Conservation (phyloP, 1,140 invertebrate species). For the Prorops nasuta region DNA sequence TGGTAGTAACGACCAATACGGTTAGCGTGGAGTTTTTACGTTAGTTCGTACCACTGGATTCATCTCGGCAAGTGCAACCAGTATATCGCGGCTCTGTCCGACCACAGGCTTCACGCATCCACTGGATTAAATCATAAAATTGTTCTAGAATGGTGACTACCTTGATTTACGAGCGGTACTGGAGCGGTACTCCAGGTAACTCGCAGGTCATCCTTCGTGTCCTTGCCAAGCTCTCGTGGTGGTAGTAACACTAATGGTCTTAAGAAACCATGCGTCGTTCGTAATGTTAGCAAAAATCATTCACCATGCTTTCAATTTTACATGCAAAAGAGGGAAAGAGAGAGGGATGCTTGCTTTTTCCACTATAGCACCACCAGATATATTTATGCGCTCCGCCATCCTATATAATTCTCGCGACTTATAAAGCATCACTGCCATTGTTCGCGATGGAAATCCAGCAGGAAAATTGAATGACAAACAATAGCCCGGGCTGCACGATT, state of each 20-base stretch:
- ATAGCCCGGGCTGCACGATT: slow-evolving; percentile 31
- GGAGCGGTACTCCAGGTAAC: slow-evolving; percentile 1
- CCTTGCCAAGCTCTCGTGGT: no score
- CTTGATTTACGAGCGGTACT: slow-evolving; percentile 35
- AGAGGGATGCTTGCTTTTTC: slow-evolving; percentile 18
- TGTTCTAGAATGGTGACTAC: slow-evolving; percentile 31
- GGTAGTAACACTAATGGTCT: no score
- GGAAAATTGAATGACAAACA: slow-evolving; percentile 41
- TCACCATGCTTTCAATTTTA: no score
- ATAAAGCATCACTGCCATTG: slow-evolving; percentile 25
- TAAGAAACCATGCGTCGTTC: no score
- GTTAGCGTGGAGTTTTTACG: no score
- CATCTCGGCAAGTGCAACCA: slow-evolving; percentile 27
- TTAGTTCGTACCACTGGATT: no score
- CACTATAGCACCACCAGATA: slow-evolving; percentile 33
- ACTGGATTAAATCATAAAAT: slow-evolving; percentile 45
- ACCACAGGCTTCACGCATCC: slow-evolving; percentile 32
- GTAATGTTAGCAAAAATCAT: no score
- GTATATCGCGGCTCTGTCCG: slow-evolving; percentile 12
- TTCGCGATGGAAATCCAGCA: slow-evolving; percentile 29
- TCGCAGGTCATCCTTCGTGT: not conserved
- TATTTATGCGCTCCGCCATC: slow-evolving; percentile 38
- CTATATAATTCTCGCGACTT: slow-evolving; percentile 28
- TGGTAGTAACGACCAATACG: no score
- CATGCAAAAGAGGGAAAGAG: not conserved